Conservation (phyloP, 2,797 vertebrate genomes). For the Cyclura pinguis region DNA sequence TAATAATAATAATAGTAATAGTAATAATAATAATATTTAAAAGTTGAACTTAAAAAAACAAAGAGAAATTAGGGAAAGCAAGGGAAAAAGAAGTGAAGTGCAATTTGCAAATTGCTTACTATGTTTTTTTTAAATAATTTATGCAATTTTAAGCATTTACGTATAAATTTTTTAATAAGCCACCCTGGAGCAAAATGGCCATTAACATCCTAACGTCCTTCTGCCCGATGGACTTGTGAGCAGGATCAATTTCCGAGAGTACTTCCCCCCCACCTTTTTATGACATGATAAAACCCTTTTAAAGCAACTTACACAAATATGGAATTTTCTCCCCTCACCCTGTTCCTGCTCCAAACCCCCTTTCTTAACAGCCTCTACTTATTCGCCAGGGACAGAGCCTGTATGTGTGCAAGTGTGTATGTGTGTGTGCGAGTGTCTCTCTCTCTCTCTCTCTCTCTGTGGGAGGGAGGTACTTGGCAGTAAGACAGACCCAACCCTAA, state of each 20-base stretch:
- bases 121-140: conserved; percentile 99
- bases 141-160: conserved; percentile 99
- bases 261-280: conserved; percentile 88
- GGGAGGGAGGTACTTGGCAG: conserved; percentile 77
- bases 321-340: conserved; percentile 81
- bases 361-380: conserved; percentile 85
- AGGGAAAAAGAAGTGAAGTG: conserved; percentile 60
- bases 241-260: conserved; percentile 97
- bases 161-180: conserved; percentile 99
- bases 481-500: conserved; percentile 93
- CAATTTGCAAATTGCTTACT: conserved; percentile 94
- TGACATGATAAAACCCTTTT: conserved; percentile 99
- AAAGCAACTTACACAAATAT: conserved; percentile 99
- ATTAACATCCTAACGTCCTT: conserved; percentile 99
- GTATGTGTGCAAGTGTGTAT: background rate
- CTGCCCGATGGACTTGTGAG: conserved; percentile 98
- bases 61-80: conserved; percentile 41
- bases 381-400: conserved; percentile 78
- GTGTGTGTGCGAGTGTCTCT: background rate
- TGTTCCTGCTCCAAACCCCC: background rate
- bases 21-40: conserved; percentile 9
- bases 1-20: background rate
- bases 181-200: conserved; percentile 99
- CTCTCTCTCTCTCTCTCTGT: background rate
- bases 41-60: conserved; percentile 25